Base-by-base conservation (phyloP, 2,888 invertebrate species). In the Lumbricus terrestris region DNA sequence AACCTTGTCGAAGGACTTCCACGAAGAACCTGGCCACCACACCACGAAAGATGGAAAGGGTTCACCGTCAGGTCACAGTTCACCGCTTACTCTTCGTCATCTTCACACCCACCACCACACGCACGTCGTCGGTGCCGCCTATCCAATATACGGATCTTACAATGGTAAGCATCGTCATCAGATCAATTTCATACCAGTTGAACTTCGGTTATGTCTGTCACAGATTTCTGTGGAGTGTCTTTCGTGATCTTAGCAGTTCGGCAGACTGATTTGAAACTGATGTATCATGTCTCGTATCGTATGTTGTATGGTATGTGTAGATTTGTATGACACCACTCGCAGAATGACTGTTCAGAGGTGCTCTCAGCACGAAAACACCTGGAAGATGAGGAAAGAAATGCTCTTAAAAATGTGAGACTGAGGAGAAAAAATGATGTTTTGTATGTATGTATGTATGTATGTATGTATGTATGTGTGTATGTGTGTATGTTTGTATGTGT, bases 71-170 rank as follows among this genome's bases (percentile, higher is more conserved):
- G 37, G 85, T 18, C 85, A 85, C 35, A 83, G 82, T 83, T 97
- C 97, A 90, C 98, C 98, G 92, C 98, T 98, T 89, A 97, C 98
- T 90, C 98, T 98, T 95, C 96, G 98, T 82, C 98, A 98, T 96
- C 98, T 98, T 93, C 98, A 98, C 96, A 98, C 98, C 90, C 98
- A 98, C 96, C 98, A 98, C 95, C 98, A 98, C 95, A 98, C 98
- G 92, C 98, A 98, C 95, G 98, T 98, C 92, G 98, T 98, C 90
- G 96, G 98, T 29, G 89, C 92, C 35, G 88, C 90, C 29, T 90
- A 90, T 54, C 89, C 90, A 13, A 33, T 90, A 18, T 90, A 90
- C 83, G 89, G 89, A n/a, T 88, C 89, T 35, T 90, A 90, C 38
- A 83, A 40, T 33, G 90, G 90, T 90, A 37, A 85, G 90, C 33